Conservation (phyloP, 2,113 vertebrate genomes). For the Puffinus mauretanicus region DNA sequence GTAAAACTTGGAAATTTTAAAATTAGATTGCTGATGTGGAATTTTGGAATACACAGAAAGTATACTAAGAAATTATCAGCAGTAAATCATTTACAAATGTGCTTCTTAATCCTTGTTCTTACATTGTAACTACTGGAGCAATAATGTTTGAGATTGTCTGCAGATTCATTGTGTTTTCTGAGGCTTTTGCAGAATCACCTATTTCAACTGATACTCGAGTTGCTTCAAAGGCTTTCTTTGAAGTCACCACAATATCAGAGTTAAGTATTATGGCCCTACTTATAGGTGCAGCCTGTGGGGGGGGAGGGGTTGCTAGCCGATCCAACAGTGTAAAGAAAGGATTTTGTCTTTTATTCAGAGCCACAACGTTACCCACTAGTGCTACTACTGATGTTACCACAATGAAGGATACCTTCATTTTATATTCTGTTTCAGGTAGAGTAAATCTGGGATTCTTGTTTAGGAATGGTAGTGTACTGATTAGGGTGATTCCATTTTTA, state of each 20-base stretch:
- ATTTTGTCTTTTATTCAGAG: not conserved
- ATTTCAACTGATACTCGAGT: not conserved
- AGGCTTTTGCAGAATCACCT: not conserved
- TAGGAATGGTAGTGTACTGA: not conserved
- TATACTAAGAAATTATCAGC: not conserved
- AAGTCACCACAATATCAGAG: not conserved
- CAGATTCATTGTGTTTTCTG: not conserved
- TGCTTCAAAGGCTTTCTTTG: not conserved
- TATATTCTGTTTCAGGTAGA: not conserved
- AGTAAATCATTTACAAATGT: not conserved
- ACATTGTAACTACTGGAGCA: not conserved
- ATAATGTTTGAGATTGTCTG: not conserved
- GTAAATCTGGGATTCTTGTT: not conserved
- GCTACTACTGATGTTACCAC: not conserved
- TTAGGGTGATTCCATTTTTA: not conserved
- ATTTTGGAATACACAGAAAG: not conserved
- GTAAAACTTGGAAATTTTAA: not conserved
- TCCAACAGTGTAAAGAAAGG: not conserved
- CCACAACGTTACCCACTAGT: not conserved
- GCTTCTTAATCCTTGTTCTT: not conserved
- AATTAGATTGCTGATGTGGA: not conserved
- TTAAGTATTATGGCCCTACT: not conserved
- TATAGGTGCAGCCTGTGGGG: not conserved
- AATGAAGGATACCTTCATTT: not conserved
- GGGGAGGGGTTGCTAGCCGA: not conserved